These are phyloP conservation scores for Paradoxurus hermaphroditus DNA, from an alignment of 2,113 vertebrate species.

Conservation along the genomic window DNA sequence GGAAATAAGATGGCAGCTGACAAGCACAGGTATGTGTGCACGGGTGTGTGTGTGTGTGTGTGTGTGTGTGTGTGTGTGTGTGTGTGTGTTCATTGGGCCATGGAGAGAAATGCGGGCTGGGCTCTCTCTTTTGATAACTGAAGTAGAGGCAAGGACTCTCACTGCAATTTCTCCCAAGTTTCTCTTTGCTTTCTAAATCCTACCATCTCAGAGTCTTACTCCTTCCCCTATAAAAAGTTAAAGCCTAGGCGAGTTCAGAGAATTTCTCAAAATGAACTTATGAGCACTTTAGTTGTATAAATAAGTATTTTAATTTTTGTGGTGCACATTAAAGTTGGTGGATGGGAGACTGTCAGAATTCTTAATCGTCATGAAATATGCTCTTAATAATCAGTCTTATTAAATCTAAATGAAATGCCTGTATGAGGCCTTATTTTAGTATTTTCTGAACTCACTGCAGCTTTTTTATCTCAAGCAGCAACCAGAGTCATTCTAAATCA, in stretches of 20 bases:
- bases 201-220: neutral
- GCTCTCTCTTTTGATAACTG: neutral
- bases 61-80: no score
- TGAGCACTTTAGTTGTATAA: constrained; percentile 73
- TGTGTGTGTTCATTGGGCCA: neutral
- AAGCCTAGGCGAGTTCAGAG: constrained; percentile 48
- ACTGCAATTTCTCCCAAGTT: neutral
- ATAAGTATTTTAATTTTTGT: constrained; percentile 81
- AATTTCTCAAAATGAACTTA: constrained; percentile 66
- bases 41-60: no score
- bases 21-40: neutral
- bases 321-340: constrained; percentile 72
- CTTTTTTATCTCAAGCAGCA: constrained; percentile 73
- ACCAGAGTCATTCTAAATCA: constrained; percentile 74
- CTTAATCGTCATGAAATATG: constrained; percentile 65
- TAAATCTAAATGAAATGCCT: constrained; percentile 76
- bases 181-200: constrained; percentile 4
- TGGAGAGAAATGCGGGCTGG: neutral
- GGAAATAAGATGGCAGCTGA: neutral
- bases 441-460: constrained; percentile 62
- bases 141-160: neutral
- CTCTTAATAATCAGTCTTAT: constrained; percentile 69
- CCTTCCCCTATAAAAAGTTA: constrained; percentile 59
- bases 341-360: constrained; percentile 72
- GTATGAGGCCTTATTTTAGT: constrained; percentile 65